A percentile compares a stretch with the other conserved stretches of the same genome.
Conservation (phyloP, 2,888 invertebrate genomes). For the Nephrotoma flavescens region DNA sequence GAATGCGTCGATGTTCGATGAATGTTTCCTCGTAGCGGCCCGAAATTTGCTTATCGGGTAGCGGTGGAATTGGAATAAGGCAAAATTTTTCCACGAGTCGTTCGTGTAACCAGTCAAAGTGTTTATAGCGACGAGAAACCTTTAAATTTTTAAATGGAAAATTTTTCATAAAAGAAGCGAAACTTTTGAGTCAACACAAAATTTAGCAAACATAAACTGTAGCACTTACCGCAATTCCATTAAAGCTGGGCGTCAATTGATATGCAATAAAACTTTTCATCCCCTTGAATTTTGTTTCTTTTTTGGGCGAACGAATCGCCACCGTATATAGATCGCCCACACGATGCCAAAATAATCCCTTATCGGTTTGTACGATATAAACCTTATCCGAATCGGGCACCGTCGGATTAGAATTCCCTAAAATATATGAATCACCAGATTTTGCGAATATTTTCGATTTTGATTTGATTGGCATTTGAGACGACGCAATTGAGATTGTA, state of each 20-base stretch:
- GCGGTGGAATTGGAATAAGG: slow-evolving; percentile 86
- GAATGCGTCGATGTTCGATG: slow-evolving; percentile 85
- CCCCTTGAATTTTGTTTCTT: slow-evolving; percentile 93
- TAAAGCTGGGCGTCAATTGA: slow-evolving; percentile 88
- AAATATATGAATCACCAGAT: slow-evolving; percentile 78
- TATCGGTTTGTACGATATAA: slow-evolving; percentile 56
- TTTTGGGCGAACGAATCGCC: slow-evolving; percentile 85
- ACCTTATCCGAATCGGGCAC: slow-evolving; percentile 59
- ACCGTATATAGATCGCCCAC: slow-evolving; percentile 64
- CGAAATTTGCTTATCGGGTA: slow-evolving; percentile 96
- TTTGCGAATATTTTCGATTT: slow-evolving; percentile 83
- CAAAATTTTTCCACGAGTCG: slow-evolving; percentile 87
- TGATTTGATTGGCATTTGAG: slow-evolving; percentile 33
- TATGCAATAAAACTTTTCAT: slow-evolving; percentile 96
- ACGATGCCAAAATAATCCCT: slow-evolving; percentile 63
- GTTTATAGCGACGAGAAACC: slow-evolving; percentile 82
- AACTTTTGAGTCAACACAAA: background rate
- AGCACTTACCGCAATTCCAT: slow-evolving; percentile 66
- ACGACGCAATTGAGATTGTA: slow-evolving; percentile 31
- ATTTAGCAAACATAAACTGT: background rate
- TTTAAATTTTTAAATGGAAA: slow-evolving; percentile 11
- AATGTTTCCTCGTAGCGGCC: slow-evolving; percentile 95
- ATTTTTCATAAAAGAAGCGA: background rate
- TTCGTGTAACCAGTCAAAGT: slow-evolving; percentile 98
- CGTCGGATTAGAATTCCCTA: slow-evolving; percentile 48